A percentile compares a stretch with the other conserved stretches of the same genome.
These are phyloP conservation scores for Bombus difficillimus DNA, from an alignment of 1,140 invertebrate genomes.

Conservation along the genomic window DNA sequence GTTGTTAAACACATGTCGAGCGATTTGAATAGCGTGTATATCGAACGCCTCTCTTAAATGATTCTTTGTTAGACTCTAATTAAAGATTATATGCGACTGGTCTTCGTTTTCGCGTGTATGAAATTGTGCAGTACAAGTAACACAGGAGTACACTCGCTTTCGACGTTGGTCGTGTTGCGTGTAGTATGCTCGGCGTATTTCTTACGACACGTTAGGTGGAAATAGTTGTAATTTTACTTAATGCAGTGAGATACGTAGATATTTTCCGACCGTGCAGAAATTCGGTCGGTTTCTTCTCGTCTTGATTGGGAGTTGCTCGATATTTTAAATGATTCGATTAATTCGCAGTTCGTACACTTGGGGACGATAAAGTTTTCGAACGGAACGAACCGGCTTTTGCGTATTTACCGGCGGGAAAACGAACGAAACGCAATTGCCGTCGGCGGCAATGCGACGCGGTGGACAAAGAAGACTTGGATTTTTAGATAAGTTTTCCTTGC, in stretches of 20 bases:
- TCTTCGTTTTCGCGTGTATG: background rate
- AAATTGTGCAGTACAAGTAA: background rate
- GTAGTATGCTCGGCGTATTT: background rate
- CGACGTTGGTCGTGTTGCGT: background rate
- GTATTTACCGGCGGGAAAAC: background rate
- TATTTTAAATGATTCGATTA: background rate
- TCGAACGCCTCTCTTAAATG: background rate
- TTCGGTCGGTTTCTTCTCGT: background rate
- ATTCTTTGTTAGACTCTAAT: constrained; percentile 8
- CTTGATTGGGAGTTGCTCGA: background rate
- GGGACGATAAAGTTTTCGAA: background rate
- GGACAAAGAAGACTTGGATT: background rate
- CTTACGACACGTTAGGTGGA: background rate
- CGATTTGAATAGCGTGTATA: constrained; percentile 23
- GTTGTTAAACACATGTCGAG: constrained; percentile 49
- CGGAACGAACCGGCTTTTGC: too few relatives aligned
- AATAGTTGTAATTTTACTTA: background rate
- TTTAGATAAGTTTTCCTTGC: background rate
- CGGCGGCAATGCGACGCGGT: constrained; percentile 24
- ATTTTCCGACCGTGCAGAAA: background rate
- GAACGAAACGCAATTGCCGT: background rate
- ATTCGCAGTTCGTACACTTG: background rate
- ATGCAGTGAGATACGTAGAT: background rate
- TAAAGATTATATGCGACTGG: background rate
- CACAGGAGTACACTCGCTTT: background rate